Evolutionary conservation across 2,888 invertebrate species (phyloP).

Genomic region (Mactromeris polynyma): DNA sequence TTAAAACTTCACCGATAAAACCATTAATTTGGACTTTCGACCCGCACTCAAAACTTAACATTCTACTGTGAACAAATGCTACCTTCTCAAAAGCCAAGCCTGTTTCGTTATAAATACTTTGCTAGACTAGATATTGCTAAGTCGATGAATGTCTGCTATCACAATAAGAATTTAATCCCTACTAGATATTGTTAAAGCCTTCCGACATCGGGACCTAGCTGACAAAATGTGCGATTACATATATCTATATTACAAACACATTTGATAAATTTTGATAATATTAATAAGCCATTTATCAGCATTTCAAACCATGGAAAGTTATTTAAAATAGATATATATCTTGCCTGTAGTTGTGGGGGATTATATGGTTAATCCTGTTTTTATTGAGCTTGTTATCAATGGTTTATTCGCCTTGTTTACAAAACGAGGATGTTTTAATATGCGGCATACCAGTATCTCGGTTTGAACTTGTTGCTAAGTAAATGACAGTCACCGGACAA

Average conservation of each 20-base stretch:
- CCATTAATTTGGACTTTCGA: conserved; percentile 48
- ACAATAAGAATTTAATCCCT: conserved; percentile 49
- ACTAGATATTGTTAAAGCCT: conserved; percentile 44
- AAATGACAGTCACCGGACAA: neutral
- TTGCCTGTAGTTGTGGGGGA: conserved; percentile 41
- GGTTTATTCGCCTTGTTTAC: conserved; percentile 30
- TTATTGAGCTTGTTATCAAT: conserved; percentile 61
- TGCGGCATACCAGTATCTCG: conserved; percentile 18
- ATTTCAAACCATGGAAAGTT: conserved; percentile 53
- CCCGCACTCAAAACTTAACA: conserved; percentile 18
- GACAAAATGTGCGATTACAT: conserved; percentile 42
- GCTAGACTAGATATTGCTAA: neutral
- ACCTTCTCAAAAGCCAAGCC: conserved; percentile 32
- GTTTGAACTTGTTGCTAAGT: neutral
- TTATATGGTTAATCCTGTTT: conserved; percentile 63
- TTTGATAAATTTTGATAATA: conserved; percentile 63
- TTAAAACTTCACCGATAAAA: conserved; percentile 30
- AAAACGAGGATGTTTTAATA: conserved; percentile 18
- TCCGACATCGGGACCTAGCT: conserved; percentile 11
- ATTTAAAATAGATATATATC: conserved; percentile 62
- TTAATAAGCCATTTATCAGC: conserved; percentile 69
- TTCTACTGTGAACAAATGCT: conserved; percentile 19
- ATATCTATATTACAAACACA: conserved; percentile 65
- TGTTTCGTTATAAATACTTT: neutral
- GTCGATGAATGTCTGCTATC: conserved; percentile 7